phyloP scores from a whole-genome alignment of 2,113 vertebrate species.

The Thunnus thynnus region DNA sequence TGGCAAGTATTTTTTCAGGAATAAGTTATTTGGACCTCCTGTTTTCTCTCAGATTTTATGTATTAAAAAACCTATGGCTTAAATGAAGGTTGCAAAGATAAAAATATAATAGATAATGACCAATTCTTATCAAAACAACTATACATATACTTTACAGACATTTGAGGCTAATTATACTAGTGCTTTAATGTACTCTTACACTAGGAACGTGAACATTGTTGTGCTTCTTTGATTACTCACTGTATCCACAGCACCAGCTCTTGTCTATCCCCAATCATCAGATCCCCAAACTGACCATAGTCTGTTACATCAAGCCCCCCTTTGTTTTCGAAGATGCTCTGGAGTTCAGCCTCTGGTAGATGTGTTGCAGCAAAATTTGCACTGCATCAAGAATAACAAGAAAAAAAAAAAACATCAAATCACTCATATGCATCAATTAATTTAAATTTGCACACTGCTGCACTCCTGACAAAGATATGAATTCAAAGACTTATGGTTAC shows the following conservation, averaged over 20 bases:
- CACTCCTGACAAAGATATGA: neutral
- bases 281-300: slow-evolving; percentile 87
- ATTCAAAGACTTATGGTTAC: slow-evolving; percentile 60
- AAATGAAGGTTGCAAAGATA: neutral
- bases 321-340: slow-evolving; percentile 87
- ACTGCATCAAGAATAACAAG: slow-evolving; percentile 54
- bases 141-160: neutral
- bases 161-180: neutral
- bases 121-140: neutral
- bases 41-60: neutral
- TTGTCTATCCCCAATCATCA: slow-evolving; percentile 85
- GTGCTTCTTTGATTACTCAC: slow-evolving; percentile 82
- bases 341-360: slow-evolving; percentile 48
- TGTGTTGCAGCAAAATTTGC: neutral
- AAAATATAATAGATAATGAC: neutral
- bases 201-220: neutral
- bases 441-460: neutral
- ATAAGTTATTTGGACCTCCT: neutral
- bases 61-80: neutral
- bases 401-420: slow-evolving; percentile 3
- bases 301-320: slow-evolving; percentile 86
- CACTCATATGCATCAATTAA: neutral
- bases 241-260: slow-evolving; percentile 89
- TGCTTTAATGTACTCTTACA: neutral
- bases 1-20: neutral